These are phyloP conservation scores for Acropora tenuis DNA, from an alignment of 64 coral and sea anemone species.

Conservation along the genomic window DNA sequence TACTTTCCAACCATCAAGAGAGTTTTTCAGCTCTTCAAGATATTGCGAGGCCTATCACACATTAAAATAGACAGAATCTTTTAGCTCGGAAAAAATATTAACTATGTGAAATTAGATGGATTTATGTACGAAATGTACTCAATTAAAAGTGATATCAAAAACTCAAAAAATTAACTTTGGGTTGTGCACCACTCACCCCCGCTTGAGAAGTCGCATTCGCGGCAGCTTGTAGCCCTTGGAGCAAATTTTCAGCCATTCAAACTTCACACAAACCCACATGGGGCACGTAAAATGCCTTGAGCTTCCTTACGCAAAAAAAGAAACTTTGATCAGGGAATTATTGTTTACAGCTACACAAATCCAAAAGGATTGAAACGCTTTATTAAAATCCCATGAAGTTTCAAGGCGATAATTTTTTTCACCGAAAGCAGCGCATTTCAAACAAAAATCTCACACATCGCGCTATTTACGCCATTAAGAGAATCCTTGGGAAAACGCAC, in stretches of 20 bases:
- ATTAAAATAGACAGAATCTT: no score
- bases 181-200: constrained; percentile 31
- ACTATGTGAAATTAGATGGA: no score
- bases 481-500: constrained; percentile 12
- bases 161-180: not conserved
- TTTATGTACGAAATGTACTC: no score
- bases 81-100: no score
- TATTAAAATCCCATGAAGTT: constrained; percentile 6
- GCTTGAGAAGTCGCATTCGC: constrained; percentile 65
- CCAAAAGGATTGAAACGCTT: not conserved
- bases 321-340: not conserved
- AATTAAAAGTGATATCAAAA: no score
- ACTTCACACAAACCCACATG: constrained; percentile 10
- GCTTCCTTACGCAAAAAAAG: not conserved
- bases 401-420: not conserved
- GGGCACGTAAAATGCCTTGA: not conserved
- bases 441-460: constrained; percentile 3
- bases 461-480: no score
- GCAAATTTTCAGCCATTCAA: constrained; percentile 65
- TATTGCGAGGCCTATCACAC: constrained; percentile 72
- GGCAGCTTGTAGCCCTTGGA: constrained; percentile 62
- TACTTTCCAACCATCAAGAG: constrained; percentile 89
- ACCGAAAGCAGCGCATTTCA: constrained; percentile 7
- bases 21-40: constrained; percentile 94
- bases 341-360: not conserved